Evolutionary conservation across 2,797 vertebrate species (phyloP).

Genomic region (Acipenser transmontanus): DNA sequence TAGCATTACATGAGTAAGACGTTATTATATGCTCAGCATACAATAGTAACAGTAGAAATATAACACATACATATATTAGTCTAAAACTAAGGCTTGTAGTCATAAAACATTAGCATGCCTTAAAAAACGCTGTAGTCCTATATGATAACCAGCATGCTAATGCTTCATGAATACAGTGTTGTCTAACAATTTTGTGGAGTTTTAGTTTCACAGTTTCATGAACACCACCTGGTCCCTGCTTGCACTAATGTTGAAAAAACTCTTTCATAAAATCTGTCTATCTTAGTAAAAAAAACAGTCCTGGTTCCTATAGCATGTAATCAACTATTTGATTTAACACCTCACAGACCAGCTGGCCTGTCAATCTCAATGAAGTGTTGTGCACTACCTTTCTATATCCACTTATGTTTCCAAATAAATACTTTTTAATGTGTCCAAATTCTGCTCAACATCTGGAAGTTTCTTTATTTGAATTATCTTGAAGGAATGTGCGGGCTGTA

Average conservation of each 20-base stretch:
- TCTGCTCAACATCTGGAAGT: no score
- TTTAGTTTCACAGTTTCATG: conserved; percentile 62
- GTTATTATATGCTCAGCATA: conserved; percentile 60
- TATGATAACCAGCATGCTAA: conserved; percentile 31
- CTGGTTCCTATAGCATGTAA: conserved; percentile 9
- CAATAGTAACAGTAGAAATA: conserved; percentile 46
- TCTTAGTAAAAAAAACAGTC: conserved; percentile 3
- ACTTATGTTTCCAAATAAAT: no score
- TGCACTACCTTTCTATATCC: conserved; percentile 38
- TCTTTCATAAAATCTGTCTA: neutral
- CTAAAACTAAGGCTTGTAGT: conserved; percentile 38
- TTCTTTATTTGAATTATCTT: no score
- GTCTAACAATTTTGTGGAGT: conserved; percentile 29
- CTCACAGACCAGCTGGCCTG: conserved; percentile 49
- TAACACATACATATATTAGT: conserved; percentile 43
- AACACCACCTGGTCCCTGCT: conserved; percentile 44
- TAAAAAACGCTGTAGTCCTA: conserved; percentile 14
- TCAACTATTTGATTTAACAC: conserved; percentile 1
- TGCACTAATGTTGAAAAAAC: conserved; percentile 21
- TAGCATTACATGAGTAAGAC: conserved; percentile 49
- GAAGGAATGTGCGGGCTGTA: no score
- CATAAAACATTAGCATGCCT: conserved; percentile 2
- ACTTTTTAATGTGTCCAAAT: no score
- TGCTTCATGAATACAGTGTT: no score
- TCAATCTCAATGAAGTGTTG: conserved; percentile 51